Evolutionary conservation across 92 coral and sea anemone genomes (phyloP).

Genomic region (Parazoanthus atlanticus): DNA sequence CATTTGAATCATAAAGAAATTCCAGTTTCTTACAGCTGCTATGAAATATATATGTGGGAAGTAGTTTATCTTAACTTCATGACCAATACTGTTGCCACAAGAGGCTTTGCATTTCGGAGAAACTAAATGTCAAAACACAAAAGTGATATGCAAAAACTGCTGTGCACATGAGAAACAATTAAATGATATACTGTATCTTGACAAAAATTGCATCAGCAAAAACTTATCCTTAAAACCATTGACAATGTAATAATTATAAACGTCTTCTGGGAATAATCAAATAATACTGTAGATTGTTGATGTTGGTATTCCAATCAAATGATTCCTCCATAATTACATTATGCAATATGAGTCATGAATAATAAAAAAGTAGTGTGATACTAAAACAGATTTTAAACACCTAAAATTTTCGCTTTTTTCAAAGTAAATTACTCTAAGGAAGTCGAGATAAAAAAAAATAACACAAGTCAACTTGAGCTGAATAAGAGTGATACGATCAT

Average conservation of each 20-base stretch:
- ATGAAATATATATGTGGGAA: no score
- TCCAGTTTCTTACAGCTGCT: no score
- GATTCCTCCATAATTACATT: background rate
- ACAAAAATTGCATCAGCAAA: background rate
- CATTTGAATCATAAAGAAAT: no score
- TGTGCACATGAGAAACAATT: background rate
- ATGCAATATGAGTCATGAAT: background rate
- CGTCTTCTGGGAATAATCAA: background rate
- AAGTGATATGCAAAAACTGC: no score
- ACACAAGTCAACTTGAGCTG: background rate
- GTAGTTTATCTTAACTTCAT: background rate
- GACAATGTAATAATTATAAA: background rate
- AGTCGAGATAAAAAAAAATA: conserved; percentile 8
- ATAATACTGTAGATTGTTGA: background rate
- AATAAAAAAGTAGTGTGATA: background rate
- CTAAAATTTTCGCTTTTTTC: background rate
- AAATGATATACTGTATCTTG: no score
- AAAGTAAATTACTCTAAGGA: conserved; percentile 4
- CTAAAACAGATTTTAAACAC: background rate
- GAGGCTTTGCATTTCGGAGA: background rate
- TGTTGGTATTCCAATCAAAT: background rate
- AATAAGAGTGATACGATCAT: background rate
- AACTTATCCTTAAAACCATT: background rate
- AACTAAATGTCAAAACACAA: background rate
- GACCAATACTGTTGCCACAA: no score